These are phyloP conservation scores for Halotydeus destructor DNA, from an alignment of 1,140 invertebrate species.

Conservation along the genomic window DNA sequence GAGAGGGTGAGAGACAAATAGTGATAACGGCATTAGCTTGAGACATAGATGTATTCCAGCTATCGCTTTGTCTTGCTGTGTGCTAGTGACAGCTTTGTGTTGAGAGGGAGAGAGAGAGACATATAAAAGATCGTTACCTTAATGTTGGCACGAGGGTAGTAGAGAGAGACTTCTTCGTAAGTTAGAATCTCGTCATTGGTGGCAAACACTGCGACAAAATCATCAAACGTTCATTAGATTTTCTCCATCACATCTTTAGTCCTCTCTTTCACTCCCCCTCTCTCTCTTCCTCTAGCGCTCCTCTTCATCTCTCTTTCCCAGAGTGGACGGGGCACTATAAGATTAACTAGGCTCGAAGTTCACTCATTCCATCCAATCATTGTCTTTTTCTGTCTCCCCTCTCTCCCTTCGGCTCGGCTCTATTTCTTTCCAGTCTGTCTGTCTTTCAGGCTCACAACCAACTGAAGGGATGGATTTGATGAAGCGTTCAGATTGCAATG, in stretches of 20 bases:
- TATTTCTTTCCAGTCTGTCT: no score
- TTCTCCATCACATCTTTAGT: not conserved
- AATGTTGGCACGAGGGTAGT: slow-evolving; percentile 25
- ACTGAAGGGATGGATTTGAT: not conserved
- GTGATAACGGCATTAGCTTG: not conserved
- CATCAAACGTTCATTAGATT: no score
- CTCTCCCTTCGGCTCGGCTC: no score
- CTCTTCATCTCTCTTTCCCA: no score
- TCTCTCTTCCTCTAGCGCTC: no score
- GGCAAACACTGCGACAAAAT: slow-evolving; percentile 17
- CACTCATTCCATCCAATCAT: no score
- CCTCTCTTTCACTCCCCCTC: not conserved
- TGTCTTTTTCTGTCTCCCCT: no score
- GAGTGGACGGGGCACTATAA: no score
- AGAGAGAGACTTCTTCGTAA: slow-evolving; percentile 32
- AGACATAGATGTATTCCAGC: not conserved
- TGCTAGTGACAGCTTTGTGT: no score
- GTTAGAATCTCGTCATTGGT: slow-evolving; percentile 23
- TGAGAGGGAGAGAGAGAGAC: not conserved
- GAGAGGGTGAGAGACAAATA: not conserved
- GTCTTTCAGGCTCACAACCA: not conserved
- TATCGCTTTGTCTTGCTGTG: not conserved
- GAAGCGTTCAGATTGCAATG: not conserved
- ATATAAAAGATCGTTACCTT: slow-evolving; percentile 8
- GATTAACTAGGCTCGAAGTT: no score